Percentiles rank a stretch among this genome's conserved stretches.
Conservation (phyloP, 2,113 vertebrate species). For the Formicarius rufipectus region DNA sequence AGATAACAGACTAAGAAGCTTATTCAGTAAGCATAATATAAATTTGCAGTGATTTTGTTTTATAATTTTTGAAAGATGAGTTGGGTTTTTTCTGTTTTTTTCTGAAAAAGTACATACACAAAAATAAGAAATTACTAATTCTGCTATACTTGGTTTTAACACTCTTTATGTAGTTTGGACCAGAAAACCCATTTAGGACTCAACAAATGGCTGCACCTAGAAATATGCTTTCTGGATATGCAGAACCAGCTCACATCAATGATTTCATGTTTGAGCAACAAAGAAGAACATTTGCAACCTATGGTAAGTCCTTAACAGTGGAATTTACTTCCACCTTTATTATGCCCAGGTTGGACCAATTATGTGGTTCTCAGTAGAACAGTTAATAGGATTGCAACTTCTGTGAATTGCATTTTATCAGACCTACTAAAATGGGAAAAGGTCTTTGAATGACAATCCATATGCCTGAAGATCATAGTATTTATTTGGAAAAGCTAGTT, state of each 20-base stretch:
- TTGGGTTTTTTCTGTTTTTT: background rate
- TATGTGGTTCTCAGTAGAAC: background rate
- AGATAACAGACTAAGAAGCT: background rate
- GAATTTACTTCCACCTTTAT: background rate
- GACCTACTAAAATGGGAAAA: background rate
- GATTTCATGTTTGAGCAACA: slow-evolving; percentile 99
- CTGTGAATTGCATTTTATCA: background rate
- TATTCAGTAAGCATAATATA: background rate
- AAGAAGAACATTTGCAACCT: slow-evolving; percentile 94
- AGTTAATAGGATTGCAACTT: background rate
- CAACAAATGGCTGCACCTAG: slow-evolving; percentile 97
- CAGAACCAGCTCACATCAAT: slow-evolving; percentile 95
- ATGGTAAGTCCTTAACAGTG: slow-evolving; percentile 75
- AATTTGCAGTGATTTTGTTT: background rate
- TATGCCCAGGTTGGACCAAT: background rate
- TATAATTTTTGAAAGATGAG: background rate
- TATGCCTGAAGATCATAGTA: background rate
- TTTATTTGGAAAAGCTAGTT: background rate
- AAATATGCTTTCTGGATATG: slow-evolving; percentile 97
- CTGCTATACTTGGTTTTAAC: background rate
- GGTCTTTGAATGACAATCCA: background rate
- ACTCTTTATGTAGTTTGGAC: slow-evolving; percentile 85
- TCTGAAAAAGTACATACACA: background rate
- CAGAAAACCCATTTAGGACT: slow-evolving; percentile 90
- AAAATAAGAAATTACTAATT: background rate